Conservation (phyloP, 2,797 vertebrate genomes). For the Ctenopoma kingsleyae region DNA sequence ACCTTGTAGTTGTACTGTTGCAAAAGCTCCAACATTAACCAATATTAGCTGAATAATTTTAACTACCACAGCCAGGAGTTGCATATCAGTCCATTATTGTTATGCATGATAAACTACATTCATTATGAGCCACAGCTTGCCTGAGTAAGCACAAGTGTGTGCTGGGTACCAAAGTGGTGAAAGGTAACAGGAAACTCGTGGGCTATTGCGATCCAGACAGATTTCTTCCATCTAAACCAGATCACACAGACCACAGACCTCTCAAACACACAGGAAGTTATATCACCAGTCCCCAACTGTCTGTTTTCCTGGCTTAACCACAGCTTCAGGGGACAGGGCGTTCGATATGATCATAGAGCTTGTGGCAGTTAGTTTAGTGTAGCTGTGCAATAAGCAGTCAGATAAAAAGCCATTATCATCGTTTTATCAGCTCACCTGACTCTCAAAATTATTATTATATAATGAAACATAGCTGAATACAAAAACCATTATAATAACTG, state of each 20-base stretch:
- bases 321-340: conserved; percentile 52
- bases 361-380: conserved; percentile 1
- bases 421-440: conserved; percentile 39
- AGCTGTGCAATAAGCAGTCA: background rate
- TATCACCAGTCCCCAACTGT: conserved; percentile 68
- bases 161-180: conserved; percentile 44
- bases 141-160: conserved; percentile 64
- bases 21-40: conserved; percentile 26
- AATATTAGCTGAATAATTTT: conserved; percentile 24
- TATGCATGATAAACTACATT: conserved; percentile 54
- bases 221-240: conserved; percentile 77
- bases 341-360: conserved; percentile 27
- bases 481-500: conserved; percentile 15
- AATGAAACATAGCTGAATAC: conserved; percentile 55
- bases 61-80: conserved; percentile 36
- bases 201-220: conserved; percentile 74
- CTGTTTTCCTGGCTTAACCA: conserved; percentile 58
- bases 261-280: conserved; percentile 78
- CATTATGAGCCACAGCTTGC: conserved; percentile 53
- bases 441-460: conserved; percentile 27
- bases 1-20: background rate
- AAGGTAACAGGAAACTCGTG: conserved; percentile 63
- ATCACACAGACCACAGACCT: conserved; percentile 81
- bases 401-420: conserved; percentile 14
- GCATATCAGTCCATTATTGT: conserved; percentile 47